Evolutionary conservation across 2,113 vertebrate genomes (phyloP), one percentile per base, ranked within the genome.

Genomic region (Haliaeetus leucogaster): DNA sequence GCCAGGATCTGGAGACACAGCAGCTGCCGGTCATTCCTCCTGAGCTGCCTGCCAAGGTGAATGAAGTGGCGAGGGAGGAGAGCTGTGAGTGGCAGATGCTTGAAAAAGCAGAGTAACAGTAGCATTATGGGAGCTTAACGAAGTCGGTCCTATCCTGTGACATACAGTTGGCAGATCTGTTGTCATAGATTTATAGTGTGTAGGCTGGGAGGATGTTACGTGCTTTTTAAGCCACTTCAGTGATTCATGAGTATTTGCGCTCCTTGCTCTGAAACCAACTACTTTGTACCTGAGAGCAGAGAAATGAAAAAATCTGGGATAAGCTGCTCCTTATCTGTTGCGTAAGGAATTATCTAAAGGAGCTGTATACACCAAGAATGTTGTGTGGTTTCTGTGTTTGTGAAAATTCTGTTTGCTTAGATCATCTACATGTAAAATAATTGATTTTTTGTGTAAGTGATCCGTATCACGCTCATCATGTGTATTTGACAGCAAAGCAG

Each of bases 181-280:
- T 68, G 15, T 65, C 65, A 34, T 4, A 22, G 25, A 48, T 34
- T 14, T 0, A 30, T 3, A 21, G 25, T 34, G 26, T 2, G 0
- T 65, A 71, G 30, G 6, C 25, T 71, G 6, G 7, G 53, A 85
- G n/a, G 32, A 63, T 79, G n/a, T 68, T 76, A 52, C 6, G 16
- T 4, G 5, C 10, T 56, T 22, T 63, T 82, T 89, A 91, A 56
- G 62, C 36, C 36, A 68, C 21, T 71, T 72, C 23, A 65, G 36
- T 68, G 36, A 61, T 68, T 19, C 0, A 0, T 68, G 27, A 3
- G 3, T 56, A 48, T 72, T 80, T 72, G 40, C 0, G 1, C 29
- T 77, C 3, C 13, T 53, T 62, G 30, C 36, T 76, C 36, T 71
- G 52, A 80, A 90, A 87, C 21, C 10, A 47, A 2, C 19, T 53